A percentile compares a stretch with the other conserved stretches of the same genome.
Conservation (phyloP, 2,797 vertebrate genomes). For the Propithecus perrieri region DNA sequence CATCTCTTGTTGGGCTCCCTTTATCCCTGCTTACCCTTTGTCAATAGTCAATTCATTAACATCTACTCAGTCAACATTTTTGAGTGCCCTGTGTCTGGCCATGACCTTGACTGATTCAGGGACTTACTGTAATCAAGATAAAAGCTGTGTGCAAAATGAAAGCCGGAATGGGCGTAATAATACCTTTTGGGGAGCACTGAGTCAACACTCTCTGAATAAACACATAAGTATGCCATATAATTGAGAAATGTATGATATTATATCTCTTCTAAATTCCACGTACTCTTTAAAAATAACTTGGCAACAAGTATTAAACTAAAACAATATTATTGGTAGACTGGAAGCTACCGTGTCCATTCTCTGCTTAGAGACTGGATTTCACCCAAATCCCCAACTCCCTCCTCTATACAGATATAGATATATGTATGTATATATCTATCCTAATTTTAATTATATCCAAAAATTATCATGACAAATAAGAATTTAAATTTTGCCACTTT, state of each 20-base stretch:
- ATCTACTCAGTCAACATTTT: not conserved
- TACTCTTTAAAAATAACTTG: not conserved
- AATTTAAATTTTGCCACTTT: not conserved
- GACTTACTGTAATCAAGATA: not conserved
- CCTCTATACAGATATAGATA: fast-evolving
- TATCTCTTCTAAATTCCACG: not conserved
- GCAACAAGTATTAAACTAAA: not conserved
- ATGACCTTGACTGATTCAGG: not conserved
- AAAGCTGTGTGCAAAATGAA: not conserved
- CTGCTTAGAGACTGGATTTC: not conserved
- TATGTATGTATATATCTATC: not conserved
- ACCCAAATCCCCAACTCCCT: not conserved
- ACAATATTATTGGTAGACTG: not conserved
- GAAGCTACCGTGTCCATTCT: not conserved
- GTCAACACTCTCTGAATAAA: not conserved
- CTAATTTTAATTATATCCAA: not conserved
- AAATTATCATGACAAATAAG: not conserved
- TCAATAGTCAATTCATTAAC: not conserved
- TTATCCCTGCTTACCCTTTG: not conserved
- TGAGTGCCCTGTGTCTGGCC: not conserved
- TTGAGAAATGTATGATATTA: not conserved
- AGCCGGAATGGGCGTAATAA: not conserved
- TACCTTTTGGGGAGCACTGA: not conserved
- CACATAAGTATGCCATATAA: not conserved
- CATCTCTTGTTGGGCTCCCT: not conserved